Percentiles rank a stretch among this genome's conserved stretches.
Evolutionary conservation across 2,113 vertebrate species (phyloP).

Genomic region (Hiodon tergisus): DNA sequence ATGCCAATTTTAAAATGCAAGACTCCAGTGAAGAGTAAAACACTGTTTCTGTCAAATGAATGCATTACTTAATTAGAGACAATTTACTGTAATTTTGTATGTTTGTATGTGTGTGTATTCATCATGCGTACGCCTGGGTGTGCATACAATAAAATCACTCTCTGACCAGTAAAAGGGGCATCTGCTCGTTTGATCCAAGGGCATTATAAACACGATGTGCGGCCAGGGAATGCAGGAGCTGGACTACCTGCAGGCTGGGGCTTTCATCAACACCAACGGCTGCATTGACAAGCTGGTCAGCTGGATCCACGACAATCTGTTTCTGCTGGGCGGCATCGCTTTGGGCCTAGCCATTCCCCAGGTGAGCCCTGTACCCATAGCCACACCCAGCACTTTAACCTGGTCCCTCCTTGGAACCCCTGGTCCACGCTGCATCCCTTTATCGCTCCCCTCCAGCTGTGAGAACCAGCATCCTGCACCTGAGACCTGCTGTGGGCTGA

Average conservation of each 20-base stretch:
- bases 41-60: too few species aligned
- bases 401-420: not conserved
- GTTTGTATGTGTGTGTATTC: too few species aligned
- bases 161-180: too few species aligned
- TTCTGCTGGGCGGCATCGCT: slow-evolving; percentile 79
- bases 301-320: slow-evolving; percentile 89
- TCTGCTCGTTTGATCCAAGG: slow-evolving; percentile 44
- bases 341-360: slow-evolving; percentile 85
- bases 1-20: too few species aligned
- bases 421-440: not conserved
- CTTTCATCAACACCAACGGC: slow-evolving; percentile 78
- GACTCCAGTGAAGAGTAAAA: too few species aligned
- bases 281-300: slow-evolving; percentile 88
- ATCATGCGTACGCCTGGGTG: too few species aligned
- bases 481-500: too few species aligned
- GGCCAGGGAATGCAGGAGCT: slow-evolving; percentile 74
- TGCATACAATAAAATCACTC: too few species aligned
- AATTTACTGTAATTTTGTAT: too few species aligned
- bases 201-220: slow-evolving; percentile 91
- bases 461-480: too few species aligned
- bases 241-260: slow-evolving; percentile 57
- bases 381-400: not conserved
- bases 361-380: slow-evolving; percentile 47
- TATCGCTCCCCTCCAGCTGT: not conserved
- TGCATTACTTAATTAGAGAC: too few species aligned